These are phyloP conservation scores for Tretioscincus oriximinensis DNA, from an alignment of 2,113 vertebrate species.

Conservation along the genomic window DNA sequence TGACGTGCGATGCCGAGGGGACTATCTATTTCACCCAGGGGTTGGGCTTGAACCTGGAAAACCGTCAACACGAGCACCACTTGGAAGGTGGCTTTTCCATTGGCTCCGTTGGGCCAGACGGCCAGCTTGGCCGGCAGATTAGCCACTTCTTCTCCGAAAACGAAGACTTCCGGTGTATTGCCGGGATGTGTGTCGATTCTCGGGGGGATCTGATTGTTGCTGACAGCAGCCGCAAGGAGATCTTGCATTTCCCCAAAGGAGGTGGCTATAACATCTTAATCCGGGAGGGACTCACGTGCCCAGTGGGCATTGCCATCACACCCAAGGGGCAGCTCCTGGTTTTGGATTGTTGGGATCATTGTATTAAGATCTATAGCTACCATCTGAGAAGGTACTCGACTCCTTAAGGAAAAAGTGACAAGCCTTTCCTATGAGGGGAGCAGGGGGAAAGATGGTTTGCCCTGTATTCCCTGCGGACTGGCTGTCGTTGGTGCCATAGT, in stretches of 20 bases:
- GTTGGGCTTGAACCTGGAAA: slow-evolving; percentile 92
- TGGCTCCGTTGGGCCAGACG: slow-evolving; percentile 86
- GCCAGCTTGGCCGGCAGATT: slow-evolving; percentile 93
- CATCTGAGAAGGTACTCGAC: slow-evolving; percentile 84
- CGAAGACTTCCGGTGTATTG: slow-evolving; percentile 97
- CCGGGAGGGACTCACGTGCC: slow-evolving; percentile 90
- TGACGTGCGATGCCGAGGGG: slow-evolving; percentile 90
- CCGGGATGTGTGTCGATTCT: slow-evolving; percentile 94
- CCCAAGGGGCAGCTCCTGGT: slow-evolving; percentile 95
- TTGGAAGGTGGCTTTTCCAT: slow-evolving; percentile 96
- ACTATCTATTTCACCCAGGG: slow-evolving; percentile 97
- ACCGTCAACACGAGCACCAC: slow-evolving; percentile 91
- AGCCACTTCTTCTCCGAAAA: slow-evolving; percentile 96
- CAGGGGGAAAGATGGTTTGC: background rate
- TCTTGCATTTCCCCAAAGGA: slow-evolving; percentile 94
- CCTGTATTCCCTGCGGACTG: background rate
- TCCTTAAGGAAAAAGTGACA: slow-evolving; percentile 58
- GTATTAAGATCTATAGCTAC: slow-evolving; percentile 96
- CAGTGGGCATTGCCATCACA: slow-evolving; percentile 90
- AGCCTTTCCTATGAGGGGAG: background rate
- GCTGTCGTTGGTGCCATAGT: background rate
- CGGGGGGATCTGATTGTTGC: slow-evolving; percentile 93
- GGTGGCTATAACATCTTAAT: slow-evolving; percentile 91
- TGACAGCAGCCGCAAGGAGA: slow-evolving; percentile 92
- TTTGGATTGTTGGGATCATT: slow-evolving; percentile 97